Evolutionary conservation across 2,888 invertebrate genomes (phyloP), one percentile per base, ranked within the genome.

Genomic region (Stramonita haemastoma): DNA sequence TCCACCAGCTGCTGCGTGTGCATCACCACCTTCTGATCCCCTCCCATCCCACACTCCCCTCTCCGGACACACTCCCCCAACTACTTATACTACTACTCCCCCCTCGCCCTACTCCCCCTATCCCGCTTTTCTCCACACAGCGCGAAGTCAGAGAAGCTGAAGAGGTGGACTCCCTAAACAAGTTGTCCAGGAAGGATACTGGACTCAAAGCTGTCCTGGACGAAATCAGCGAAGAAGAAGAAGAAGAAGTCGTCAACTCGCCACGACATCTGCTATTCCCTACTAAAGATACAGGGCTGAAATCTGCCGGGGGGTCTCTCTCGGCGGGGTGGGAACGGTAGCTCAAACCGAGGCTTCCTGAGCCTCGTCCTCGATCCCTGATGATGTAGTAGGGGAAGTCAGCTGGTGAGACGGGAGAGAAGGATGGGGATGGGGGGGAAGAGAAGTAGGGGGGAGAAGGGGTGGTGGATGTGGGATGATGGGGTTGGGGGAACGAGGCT

Each of bases 1-100:
- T 94, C 93, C 15, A 92, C 83, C 66, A 95, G 88, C 56, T 91
- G 87, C 87, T 94, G 93, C 57, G 93, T 93, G 87, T 95, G 95
- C 77, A 92, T 87, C 4, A 93, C 93, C 83, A 87, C 57, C 57
- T 36, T 84, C 88, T 70, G 46, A 29, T 88, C 88, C 32, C 17
- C 60, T 13, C n/a, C 11, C 17, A 2, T 11, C 2, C 46, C 46
- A 46, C 46, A 46, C 46, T 46, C 46, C 46, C 46, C 46, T 46
- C 46, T 8, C 46, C 46, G 46, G 46, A 46, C 46, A 46, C 46
- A 46, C 46, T 46, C 46, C 46, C 46, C 46, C 46, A 46, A 8
- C 4, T 46, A 46, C 46, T 46, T 2, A 2, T 46, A 8, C 46
- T 46, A 8, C 46, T 8, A 46, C 46, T 46, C 46, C 46, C 46